phyloP scores from a whole-genome alignment of 2,797 vertebrate species.

The Epinephelus awoara region DNA sequence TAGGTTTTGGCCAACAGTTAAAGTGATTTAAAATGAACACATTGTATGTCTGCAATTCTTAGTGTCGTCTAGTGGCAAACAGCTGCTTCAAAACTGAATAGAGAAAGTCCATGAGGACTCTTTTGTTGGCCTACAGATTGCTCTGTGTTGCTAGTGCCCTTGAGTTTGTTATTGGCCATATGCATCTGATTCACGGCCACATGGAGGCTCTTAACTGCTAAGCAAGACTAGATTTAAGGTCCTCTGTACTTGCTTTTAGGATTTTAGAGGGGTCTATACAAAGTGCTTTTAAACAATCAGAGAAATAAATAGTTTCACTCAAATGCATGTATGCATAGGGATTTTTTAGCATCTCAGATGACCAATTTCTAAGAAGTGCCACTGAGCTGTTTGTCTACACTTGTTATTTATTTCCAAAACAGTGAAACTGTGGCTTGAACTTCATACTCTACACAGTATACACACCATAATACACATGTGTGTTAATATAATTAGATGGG shows the following conservation, averaged over 20 bases:
- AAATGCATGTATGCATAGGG: neutral
- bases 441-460: neutral
- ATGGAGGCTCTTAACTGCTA: constrained; percentile 44
- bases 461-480: neutral
- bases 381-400: neutral
- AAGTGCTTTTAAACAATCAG: neutral
- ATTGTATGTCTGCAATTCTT: constrained; percentile 6
- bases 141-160: constrained; percentile 73
- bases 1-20: neutral
- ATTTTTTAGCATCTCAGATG: neutral
- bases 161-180: constrained; percentile 81
- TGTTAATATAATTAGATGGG: constrained; percentile 2
- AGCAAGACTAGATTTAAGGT: constrained; percentile 38
- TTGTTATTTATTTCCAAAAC: constrained; percentile 5
- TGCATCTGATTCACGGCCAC: constrained; percentile 65
- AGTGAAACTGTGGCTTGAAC: constrained; percentile 1
- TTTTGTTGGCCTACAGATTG: constrained; percentile 43
- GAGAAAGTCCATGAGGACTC: constrained; percentile 39
- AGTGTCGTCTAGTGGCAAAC: constrained; percentile 3
- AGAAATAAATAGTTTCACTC: neutral
- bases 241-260: neutral
- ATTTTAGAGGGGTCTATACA: neutral
- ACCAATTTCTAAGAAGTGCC: neutral
- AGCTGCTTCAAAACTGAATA: constrained; percentile 15
- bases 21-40: constrained; percentile 6